Base-by-base conservation (phyloP, 1,140 invertebrate genomes). In the Trichonephila inaurata region DNA sequence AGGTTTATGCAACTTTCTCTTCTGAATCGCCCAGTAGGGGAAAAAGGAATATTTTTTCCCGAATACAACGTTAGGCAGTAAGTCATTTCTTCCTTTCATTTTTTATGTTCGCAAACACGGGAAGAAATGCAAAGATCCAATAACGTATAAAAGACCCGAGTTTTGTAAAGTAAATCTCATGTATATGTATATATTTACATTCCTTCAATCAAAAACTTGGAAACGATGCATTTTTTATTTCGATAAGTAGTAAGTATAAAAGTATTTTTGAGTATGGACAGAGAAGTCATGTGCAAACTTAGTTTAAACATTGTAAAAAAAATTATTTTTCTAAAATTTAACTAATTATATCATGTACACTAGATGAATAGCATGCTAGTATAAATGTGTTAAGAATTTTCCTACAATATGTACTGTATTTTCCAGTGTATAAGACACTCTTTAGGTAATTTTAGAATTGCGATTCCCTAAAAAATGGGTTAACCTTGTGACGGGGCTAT, bases 1-100 rank as follows among this genome's bases (percentile, higher is more conserved):
- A 69, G 66, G 66, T 69, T 69, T 69, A 69, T 69, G n/a, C 66
- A 69, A 69, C 66, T 69, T 69, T 69, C 66, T 51, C 51, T 51
- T 51, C n/a, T 8, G 66, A 69, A 69, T 69, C 66, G 66, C 8
- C 21, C 0, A 24, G 66, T 24, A 24, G 24, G 24, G 24, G 24
- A 8, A 69, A 69, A 69, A 24, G 24, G 21, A 69, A 10, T 28
- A 14, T 69, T 69, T 66, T 66, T 69, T n/a, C 21, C 10, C 66
- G 24, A 69, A 69, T 24, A 69, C 24, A 69, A 69, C 66, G 66
- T 28, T 69, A 69, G n/a, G 24, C 24, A 69, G n/a, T n/a, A 24
- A n/a, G 24, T 69, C 66, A 24, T 24, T 69, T n/a, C 66, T 69
- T 69, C 24, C 24, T 66, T n/a, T 66, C 21, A 4, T n/a, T 12